These are phyloP conservation scores for Tokudaia muenninki DNA, from an alignment of 2,797 vertebrate genomes.

Conservation along the genomic window DNA sequence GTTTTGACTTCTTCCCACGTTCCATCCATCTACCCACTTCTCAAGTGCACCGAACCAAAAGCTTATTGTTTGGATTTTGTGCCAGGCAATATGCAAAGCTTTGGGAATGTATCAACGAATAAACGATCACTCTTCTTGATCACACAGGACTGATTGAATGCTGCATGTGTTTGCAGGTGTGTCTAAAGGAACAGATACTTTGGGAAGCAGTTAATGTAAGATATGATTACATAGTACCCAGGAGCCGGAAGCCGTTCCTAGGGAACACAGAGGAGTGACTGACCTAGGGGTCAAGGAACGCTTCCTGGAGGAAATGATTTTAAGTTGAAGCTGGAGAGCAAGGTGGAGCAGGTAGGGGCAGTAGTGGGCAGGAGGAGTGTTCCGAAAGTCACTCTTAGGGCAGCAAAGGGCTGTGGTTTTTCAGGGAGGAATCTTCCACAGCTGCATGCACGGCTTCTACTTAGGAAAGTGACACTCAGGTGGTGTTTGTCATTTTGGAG, in stretches of 20 bases:
- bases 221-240: background rate
- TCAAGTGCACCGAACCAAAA: background rate
- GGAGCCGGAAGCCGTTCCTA: background rate
- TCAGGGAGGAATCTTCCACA: background rate
- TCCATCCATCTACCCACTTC: background rate
- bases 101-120: background rate
- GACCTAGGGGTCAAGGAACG: background rate
- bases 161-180: background rate
- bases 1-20: background rate
- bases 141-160: background rate
- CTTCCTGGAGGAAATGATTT: background rate
- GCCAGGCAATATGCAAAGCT: background rate
- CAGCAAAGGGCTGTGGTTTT: background rate
- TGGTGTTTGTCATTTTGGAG: background rate
- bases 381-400: background rate
- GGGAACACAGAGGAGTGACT: background rate
- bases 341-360: background rate
- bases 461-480: background rate
- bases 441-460: background rate
- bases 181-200: background rate
- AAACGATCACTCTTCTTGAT: slow-evolving; percentile 32
- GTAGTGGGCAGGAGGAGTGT: background rate
- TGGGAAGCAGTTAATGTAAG: background rate
- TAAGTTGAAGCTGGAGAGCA: background rate
- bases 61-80: background rate